phyloP scores from a whole-genome alignment of 2,797 vertebrate species.

The Chelon auratus region DNA sequence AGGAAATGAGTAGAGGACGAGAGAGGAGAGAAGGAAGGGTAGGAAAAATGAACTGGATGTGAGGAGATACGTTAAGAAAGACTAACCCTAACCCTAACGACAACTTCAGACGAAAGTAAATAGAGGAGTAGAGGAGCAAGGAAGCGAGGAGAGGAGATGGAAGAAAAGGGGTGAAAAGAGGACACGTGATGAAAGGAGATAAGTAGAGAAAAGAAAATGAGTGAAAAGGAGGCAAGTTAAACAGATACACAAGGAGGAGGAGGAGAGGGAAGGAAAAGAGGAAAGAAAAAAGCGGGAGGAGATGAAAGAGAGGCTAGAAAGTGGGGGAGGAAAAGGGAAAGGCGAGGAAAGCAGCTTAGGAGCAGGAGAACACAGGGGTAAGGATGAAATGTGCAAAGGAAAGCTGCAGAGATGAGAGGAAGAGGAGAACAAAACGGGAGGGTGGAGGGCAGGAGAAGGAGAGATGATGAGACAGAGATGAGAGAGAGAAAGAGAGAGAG shows the following conservation, averaged over 20 bases:
- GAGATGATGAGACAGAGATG: conserved; percentile 9
- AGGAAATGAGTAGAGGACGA: too few species aligned
- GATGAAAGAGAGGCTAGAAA: not conserved
- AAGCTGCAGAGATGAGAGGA: conserved; percentile 5
- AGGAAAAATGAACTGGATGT: too few species aligned
- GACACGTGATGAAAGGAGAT: too few species aligned
- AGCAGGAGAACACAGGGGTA: not conserved
- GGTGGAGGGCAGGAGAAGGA: not conserved
- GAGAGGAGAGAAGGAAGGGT: not conserved
- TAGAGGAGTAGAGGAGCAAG: too few species aligned
- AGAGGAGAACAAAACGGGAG: not conserved
- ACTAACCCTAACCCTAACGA: too few species aligned
- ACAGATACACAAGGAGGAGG: not conserved
- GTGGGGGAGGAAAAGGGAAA: not conserved
- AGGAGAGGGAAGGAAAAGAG: not conserved
- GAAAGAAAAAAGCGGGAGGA: not conserved
- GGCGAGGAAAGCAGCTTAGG: not conserved
- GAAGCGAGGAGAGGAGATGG: not conserved
- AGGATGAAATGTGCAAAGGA: not conserved
- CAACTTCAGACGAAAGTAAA: too few species aligned
- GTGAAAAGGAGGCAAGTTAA: not conserved
- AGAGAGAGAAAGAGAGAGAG: conserved; percentile 11
- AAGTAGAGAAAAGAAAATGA: not conserved
- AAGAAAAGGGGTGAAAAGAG: too few species aligned
- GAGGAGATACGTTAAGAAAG: too few species aligned